Evolutionary conservation across 92 coral and sea anemone genomes (phyloP).

Genomic region (Epizoanthus fatuus): DNA sequence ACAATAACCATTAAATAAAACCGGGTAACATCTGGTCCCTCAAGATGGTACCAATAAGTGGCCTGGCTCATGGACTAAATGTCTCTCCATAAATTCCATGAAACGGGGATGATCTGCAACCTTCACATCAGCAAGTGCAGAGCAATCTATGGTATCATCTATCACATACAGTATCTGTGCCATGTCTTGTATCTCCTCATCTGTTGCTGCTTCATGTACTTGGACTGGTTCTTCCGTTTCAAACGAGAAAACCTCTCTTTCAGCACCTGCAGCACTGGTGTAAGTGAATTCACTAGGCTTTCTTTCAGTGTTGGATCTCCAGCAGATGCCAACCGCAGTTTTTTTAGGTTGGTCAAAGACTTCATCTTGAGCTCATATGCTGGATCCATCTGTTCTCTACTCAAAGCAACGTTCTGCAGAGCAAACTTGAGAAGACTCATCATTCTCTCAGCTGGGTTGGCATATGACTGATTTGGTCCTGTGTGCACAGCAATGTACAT

Average conservation of each 20-base stretch:
- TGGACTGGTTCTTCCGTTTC: slow-evolving; percentile 37
- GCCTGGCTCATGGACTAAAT: slow-evolving; percentile 23
- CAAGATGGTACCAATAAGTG: slow-evolving; percentile 15
- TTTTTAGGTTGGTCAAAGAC: slow-evolving; percentile 38
- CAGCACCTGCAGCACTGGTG: slow-evolving; percentile 32
- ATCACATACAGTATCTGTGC: slow-evolving; percentile 14
- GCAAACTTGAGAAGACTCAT: slow-evolving; percentile 63
- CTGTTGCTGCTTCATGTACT: slow-evolving; percentile 33
- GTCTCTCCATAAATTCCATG: slow-evolving; percentile 24
- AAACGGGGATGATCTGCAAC: background rate
- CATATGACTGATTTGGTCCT: slow-evolving; percentile 46
- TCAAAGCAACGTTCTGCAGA: slow-evolving; percentile 51
- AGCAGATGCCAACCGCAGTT: slow-evolving; percentile 34
- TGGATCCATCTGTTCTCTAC: slow-evolving; percentile 46
- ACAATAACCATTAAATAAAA: background rate
- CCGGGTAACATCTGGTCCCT: slow-evolving; percentile 20
- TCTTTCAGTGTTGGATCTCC: slow-evolving; percentile 31
- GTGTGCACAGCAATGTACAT: slow-evolving; percentile 48
- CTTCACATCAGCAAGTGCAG: background rate
- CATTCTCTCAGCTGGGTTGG: slow-evolving; percentile 65
- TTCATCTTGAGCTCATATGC: slow-evolving; percentile 45
- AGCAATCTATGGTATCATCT: background rate
- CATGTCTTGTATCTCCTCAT: slow-evolving; percentile 17
- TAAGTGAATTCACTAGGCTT: slow-evolving; percentile 28
- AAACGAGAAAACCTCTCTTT: slow-evolving; percentile 46